Conservation (phyloP, 2,888 invertebrate genomes). For the Ormyrus pomaceus region DNA sequence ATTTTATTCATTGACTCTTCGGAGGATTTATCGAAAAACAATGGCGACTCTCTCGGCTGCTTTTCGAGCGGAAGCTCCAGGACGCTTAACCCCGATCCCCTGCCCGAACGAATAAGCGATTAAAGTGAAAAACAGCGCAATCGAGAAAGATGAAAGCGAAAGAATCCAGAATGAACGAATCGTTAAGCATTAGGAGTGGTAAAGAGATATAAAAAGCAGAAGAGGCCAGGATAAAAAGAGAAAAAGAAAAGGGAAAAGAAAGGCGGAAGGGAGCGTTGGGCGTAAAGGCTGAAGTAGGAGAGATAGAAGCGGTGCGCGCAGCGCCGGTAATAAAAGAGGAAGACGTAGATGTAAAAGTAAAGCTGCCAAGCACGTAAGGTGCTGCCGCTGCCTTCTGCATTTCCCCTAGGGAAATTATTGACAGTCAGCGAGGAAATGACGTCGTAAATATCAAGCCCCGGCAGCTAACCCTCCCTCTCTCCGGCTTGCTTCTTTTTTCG, state of each 20-base stretch:
- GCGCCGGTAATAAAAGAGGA: slow-evolving; percentile 52
- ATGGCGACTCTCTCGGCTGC: not conserved
- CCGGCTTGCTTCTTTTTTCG: slow-evolving; percentile 44
- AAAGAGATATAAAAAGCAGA: slow-evolving; percentile 58
- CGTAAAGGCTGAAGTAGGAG: not conserved
- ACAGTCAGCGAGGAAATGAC: slow-evolving; percentile 75
- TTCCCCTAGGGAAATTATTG: slow-evolving; percentile 74
- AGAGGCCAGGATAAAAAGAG: slow-evolving; percentile 51
- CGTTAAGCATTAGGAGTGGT: slow-evolving; percentile 49
- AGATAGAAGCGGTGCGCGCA: slow-evolving; percentile 37
- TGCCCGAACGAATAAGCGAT: slow-evolving; percentile 30
- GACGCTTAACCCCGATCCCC: slow-evolving; percentile 16
- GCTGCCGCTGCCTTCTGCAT: slow-evolving; percentile 65
- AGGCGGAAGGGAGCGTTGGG: slow-evolving; percentile 35
- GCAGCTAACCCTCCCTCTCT: slow-evolving; percentile 62
- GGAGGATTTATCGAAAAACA: not conserved
- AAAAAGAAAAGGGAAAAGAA: slow-evolving; percentile 28
- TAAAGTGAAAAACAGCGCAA: slow-evolving; percentile 46
- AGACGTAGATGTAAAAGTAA: slow-evolving; percentile 58
- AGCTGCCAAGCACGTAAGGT: slow-evolving; percentile 60
- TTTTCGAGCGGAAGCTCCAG: not conserved
- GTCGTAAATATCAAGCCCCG: slow-evolving; percentile 73
- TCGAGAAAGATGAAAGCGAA: slow-evolving; percentile 36
- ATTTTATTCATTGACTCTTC: slow-evolving; percentile 23
- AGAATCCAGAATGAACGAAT: slow-evolving; percentile 47